Evolutionary conservation across 2,113 vertebrate species (phyloP).

Genomic region (Morone saxatilis): DNA sequence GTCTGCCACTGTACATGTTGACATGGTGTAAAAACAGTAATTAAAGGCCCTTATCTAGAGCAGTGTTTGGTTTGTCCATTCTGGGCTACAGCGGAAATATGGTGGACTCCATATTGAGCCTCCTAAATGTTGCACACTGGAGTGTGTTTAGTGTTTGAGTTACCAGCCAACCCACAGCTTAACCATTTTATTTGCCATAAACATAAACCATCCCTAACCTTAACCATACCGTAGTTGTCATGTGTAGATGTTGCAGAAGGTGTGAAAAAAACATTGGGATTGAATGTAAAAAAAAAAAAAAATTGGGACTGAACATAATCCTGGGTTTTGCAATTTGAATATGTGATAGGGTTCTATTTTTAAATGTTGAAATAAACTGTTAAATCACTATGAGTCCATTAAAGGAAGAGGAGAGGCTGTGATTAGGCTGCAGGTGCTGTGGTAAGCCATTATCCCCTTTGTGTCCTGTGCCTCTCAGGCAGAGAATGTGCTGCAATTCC

Average conservation of each 20-base stretch:
- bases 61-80: too few species aligned
- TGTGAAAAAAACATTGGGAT: not conserved
- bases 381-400: not conserved
- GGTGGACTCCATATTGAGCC: too few species aligned
- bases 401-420: not conserved
- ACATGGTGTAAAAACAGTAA: too few species aligned
- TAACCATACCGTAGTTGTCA: not conserved
- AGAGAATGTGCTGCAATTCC: slow-evolving; percentile 48
- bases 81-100: too few species aligned
- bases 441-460: slow-evolving; percentile 15
- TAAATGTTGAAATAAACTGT: not conserved
- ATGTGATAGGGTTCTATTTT: not conserved
- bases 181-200: too few species aligned
- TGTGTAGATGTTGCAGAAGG: not conserved
- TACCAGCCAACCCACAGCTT: too few species aligned
- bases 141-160: too few species aligned
- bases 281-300: not conserved
- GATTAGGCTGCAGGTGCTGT: slow-evolving; percentile 24
- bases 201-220: not conserved
- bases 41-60: too few species aligned
- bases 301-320: not conserved
- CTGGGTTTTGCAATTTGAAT: not conserved
- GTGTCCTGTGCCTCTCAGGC: slow-evolving; percentile 34
- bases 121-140: too few species aligned
- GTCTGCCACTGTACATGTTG: too few species aligned